Percentiles rank a stretch among this genome's conserved stretches.
phyloP scores from a whole-genome alignment of 1,140 invertebrate species.

The Drosophila nigrodunni region DNA sequence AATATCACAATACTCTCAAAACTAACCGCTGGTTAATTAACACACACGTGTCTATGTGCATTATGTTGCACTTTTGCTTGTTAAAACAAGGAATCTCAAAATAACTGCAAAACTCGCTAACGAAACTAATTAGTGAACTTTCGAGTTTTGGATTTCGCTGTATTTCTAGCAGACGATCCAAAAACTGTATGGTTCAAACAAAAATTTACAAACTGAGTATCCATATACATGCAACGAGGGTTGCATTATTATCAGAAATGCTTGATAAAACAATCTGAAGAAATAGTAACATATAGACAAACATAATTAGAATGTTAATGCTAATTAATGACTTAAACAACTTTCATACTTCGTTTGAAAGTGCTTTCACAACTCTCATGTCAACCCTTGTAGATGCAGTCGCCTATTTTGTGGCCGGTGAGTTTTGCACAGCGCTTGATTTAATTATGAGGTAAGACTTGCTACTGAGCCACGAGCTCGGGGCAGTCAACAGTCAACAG shows the following conservation, averaged over 20 bases:
- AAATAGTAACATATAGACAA: no score
- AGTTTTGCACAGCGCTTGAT: constrained; percentile 46
- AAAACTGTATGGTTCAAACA: no score
- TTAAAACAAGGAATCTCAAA: no score
- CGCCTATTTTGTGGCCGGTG: constrained; percentile 23
- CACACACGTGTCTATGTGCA: no score
- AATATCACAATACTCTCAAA: no score
- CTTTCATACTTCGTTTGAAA: neutral
- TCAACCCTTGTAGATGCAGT: constrained; percentile 10
- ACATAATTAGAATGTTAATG: no score
- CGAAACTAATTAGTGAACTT: constrained; percentile 35
- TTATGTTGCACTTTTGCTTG: no score
- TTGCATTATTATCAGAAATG: neutral
- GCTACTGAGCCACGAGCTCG: neutral
- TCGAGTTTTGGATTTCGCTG: neutral
- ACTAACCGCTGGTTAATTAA: no score
- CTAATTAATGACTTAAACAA: no score
- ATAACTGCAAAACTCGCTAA: constrained; percentile 16
- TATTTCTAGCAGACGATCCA: neutral
- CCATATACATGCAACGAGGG: neutral
- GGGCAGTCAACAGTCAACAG: neutral
- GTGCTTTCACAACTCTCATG: neutral
- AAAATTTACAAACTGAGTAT: no score
- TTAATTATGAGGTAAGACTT: constrained; percentile 50
- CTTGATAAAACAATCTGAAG: no score